Evolutionary conservation across 2,797 vertebrate species (phyloP).

Genomic region (Sarcoramphus papa): DNA sequence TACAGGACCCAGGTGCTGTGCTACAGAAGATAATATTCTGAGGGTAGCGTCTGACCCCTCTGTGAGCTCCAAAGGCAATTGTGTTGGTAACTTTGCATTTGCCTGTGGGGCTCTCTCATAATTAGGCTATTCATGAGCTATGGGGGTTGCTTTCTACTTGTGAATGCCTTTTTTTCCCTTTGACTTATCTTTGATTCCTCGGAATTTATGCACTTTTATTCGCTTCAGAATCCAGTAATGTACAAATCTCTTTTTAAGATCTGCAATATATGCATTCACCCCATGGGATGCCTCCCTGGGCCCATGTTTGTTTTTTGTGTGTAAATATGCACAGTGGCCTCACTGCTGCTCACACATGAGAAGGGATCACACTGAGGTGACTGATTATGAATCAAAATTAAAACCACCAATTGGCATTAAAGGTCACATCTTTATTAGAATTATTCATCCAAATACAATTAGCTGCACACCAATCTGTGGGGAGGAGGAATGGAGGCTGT

Average conservation of each 20-base stretch:
- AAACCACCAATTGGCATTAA: constrained; percentile 75
- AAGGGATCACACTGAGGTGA: constrained; percentile 63
- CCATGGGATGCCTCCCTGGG: constrained; percentile 50
- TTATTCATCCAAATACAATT: constrained; percentile 75
- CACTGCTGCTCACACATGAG: constrained; percentile 54
- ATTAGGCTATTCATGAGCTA: constrained; percentile 71
- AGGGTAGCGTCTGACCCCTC: constrained; percentile 54
- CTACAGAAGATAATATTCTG: constrained; percentile 54
- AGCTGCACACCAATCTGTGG: constrained; percentile 52
- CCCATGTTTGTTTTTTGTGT: constrained; percentile 71
- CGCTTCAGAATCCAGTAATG: constrained; percentile 48
- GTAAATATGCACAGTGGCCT: constrained; percentile 71
- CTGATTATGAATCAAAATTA: constrained; percentile 76
- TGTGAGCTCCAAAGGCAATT: constrained; percentile 64
- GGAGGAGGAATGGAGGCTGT: constrained; percentile 28
- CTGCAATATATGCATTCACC: constrained; percentile 65
- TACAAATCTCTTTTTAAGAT: constrained; percentile 64
- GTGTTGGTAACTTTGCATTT: constrained; percentile 63
- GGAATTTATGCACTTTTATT: constrained; percentile 61
- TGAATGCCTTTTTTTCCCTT: constrained; percentile 43
- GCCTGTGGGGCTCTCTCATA: constrained; percentile 66
- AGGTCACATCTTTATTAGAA: constrained; percentile 79
- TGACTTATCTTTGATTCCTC: constrained; percentile 49
- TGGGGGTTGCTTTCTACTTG: constrained; percentile 64
- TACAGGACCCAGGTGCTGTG: constrained; percentile 58